phyloP scores from a whole-genome alignment of 2,888 invertebrate species.

The Timema cristinae region DNA sequence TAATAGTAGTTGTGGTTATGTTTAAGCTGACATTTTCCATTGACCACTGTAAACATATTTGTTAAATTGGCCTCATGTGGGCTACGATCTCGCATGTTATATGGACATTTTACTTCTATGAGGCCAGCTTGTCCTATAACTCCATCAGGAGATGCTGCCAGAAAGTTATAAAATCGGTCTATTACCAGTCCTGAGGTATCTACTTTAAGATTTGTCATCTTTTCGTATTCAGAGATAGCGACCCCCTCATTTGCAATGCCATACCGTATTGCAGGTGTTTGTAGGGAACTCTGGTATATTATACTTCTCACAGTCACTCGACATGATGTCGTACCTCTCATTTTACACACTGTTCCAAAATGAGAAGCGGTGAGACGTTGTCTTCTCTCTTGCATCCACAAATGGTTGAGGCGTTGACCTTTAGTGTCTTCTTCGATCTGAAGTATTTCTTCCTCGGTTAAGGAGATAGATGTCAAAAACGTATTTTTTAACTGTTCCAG shows the following conservation, averaged over 20 bases:
- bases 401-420: not conserved
- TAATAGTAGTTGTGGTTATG: not conserved
- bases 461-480: not conserved
- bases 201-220: conserved; percentile 16
- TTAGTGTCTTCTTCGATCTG: not conserved
- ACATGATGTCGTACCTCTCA: not conserved
- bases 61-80: not conserved
- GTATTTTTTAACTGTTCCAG: not conserved
- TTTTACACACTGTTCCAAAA: not conserved
- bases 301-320: not conserved
- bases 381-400: not conserved
- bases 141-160: conserved; percentile 31
- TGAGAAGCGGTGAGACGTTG: not conserved
- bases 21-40: not conserved
- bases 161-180: conserved; percentile 22
- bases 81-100: not conserved
- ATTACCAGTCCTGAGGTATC: conserved; percentile 26
- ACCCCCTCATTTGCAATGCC: conserved; percentile 18
- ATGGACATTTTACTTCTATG: not conserved
- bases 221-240: conserved; percentile 24
- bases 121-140: conserved; percentile 18
- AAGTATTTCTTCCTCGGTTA: not conserved
- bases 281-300: not conserved
- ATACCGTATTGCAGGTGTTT: not conserved
- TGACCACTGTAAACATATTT: not conserved